Conservation (phyloP, 2,888 invertebrate genomes). For the Sesamia inferens region DNA sequence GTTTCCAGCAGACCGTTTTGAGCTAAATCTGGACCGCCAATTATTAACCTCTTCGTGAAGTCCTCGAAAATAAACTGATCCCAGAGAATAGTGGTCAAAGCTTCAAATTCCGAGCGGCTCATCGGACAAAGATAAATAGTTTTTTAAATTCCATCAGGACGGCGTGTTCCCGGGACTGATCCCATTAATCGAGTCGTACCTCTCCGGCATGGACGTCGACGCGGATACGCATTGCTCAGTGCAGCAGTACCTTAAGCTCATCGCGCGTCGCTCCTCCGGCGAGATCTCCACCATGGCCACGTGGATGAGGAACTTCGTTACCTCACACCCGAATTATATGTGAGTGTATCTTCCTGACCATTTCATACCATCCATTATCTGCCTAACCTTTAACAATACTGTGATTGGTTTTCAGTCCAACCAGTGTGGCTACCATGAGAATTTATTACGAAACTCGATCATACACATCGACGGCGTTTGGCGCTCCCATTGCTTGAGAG, state of each 20-base stretch:
- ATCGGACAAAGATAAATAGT: neutral
- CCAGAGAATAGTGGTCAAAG: neutral
- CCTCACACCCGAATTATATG: slow-evolving; percentile 95
- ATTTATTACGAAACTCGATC: no score
- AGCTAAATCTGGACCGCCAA: no score
- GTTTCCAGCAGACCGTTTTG: no score
- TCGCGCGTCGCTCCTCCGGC: slow-evolving; percentile 96
- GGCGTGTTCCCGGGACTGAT: slow-evolving; percentile 98
- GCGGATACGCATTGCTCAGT: slow-evolving; percentile 99
- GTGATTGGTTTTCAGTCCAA: neutral
- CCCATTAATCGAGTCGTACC: slow-evolving; percentile 97
- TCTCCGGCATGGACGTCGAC: slow-evolving; percentile 98
- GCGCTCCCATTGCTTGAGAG: no score
- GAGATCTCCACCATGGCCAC: slow-evolving; percentile 97
- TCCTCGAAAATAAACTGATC: neutral
- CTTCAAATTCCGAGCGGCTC: neutral
- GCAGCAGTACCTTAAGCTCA: slow-evolving; percentile 98
- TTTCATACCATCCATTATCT: neutral
- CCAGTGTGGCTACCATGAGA: no score
- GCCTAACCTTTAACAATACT: neutral
- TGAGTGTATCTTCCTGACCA: neutral
- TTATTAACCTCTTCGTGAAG: no score
- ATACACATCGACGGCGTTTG: no score
- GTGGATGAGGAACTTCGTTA: slow-evolving; percentile 98
- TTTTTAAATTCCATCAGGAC: slow-evolving; percentile 87